phyloP scores from a whole-genome alignment of 2,113 vertebrate genomes.

The Willisornis vidua region DNA sequence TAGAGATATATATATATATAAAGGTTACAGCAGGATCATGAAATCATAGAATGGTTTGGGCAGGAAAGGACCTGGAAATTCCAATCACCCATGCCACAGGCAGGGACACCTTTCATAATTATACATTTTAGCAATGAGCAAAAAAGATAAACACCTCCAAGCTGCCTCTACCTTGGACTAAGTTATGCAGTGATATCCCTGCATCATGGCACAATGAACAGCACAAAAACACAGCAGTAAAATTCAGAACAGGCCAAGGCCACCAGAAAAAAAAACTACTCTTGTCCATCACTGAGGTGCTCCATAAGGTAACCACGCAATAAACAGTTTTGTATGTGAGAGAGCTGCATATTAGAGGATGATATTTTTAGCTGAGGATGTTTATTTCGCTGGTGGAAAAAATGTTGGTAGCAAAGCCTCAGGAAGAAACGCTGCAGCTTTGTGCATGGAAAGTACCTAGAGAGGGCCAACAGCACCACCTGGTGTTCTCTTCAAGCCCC shows the following conservation, averaged over 20 bases:
- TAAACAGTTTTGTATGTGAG: neutral
- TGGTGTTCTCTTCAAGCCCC: constrained; percentile 19
- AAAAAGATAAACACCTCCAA: neutral
- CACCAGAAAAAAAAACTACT: neutral
- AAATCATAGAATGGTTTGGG: neutral
- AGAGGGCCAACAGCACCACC: constrained; percentile 63
- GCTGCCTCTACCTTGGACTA: neutral
- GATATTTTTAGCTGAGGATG: neutral
- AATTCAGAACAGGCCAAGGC: neutral
- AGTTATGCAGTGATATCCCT: neutral
- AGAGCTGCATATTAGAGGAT: neutral
- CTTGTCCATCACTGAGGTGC: neutral
- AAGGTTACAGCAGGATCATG: neutral
- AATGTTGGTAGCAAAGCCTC: neutral
- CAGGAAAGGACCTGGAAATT: neutral
- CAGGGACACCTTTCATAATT: neutral
- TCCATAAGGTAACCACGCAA: neutral
- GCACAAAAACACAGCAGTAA: neutral
- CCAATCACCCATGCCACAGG: neutral
- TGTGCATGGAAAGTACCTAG: neutral
- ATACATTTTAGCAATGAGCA: neutral
- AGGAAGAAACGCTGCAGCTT: neutral
- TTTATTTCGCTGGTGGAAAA: constrained; percentile 19
- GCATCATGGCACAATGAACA: neutral
- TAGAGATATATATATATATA: rapidly evolving